A percentile compares a stretch with the other conserved stretches of the same genome.
phyloP scores from a whole-genome alignment of 2,888 invertebrate species.

The Tribolium freemani region DNA sequence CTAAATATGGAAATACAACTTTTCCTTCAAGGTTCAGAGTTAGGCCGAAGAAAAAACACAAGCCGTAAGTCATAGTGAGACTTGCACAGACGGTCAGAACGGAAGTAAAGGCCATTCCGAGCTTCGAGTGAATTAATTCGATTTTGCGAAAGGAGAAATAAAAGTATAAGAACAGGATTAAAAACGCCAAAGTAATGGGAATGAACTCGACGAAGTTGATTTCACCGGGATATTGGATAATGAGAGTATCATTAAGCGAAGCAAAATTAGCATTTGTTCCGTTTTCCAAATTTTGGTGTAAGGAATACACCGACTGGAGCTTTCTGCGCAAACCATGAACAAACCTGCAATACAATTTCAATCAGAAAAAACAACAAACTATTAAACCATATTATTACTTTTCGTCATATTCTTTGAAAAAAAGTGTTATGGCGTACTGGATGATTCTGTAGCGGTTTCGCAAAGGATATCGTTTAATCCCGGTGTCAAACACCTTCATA shows the following conservation, averaged over 20 bases:
- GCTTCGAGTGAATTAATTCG: conserved; percentile 90
- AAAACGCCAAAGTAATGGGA: conserved; percentile 87
- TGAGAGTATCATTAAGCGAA: conserved; percentile 69
- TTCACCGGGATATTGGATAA: conserved; percentile 91
- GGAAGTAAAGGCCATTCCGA: conserved; percentile 90
- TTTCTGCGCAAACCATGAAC: conserved; percentile 81
- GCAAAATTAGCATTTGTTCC: conserved; percentile 40
- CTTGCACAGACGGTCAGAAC: conserved; percentile 90
- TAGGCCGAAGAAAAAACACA: conserved; percentile 89
- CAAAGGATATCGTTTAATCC: conserved; percentile 89
- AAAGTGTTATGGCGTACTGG: conserved; percentile 91
- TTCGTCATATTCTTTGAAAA: conserved; percentile 84
- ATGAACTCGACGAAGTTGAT: conserved; percentile 88
- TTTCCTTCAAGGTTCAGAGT: conserved; percentile 87
- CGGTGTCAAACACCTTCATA: conserved; percentile 90
- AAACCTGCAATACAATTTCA: conserved; percentile 74
- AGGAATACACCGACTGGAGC: conserved; percentile 78
- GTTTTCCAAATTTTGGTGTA: conserved; percentile 71
- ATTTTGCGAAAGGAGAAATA: conserved; percentile 97
- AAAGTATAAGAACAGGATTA: conserved; percentile 90
- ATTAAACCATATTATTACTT: too few relatives aligned
- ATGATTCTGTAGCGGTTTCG: conserved; percentile 87
- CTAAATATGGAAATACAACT: conserved; percentile 95
- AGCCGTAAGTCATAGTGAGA: conserved; percentile 91
- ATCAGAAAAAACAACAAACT: not conserved